Evolutionary conservation across 2,888 invertebrate species (phyloP), one percentile per base, ranked within the genome.

Genomic region (Glyphotaelius pellucidus): DNA sequence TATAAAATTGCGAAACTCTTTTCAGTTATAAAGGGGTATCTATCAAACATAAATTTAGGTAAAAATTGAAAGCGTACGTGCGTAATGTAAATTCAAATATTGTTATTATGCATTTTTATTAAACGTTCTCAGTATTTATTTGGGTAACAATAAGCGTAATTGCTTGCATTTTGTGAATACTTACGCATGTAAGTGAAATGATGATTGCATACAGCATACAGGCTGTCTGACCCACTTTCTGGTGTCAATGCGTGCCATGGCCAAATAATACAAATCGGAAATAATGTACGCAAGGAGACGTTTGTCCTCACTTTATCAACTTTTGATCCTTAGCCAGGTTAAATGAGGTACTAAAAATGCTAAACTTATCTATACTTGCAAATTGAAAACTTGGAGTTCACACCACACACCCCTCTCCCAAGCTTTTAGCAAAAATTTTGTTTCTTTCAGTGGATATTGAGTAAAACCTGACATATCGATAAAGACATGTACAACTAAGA

Each of bases 181-280:
- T 0, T 47, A 47, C 67, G 85, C 85, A 85, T 85, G 88, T 35
- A 19, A 88, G 88, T 88, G 67, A 88, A 88, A 67, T 88, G 88
- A 88, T 25, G 88, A 85, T 85, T 85, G 88, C 88, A 30, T 30
- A 52, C 88, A 67, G n/a, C 12, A 30, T 15, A 52, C 88, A 67
- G 88, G 32, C 30, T 79, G n/a, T 5, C 32, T 52, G 88, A 88
- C 88, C 88, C 88, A 88, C 88, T 52, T 88, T 88, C 88, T 30
- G 52, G 15, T 85, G 85, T 85, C 85, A 85, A 88, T 88, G 67
- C 88, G 88, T 88, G 88, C 88, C 88, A 88, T 67, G 88, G 88
- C 19, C 88, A 88, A 32, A 67, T 88, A 88, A 88, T 52, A 86
- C 47, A 52, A 88, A 32, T 52, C n/a, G 30, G n/a, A 52, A 67